Evolutionary conservation across 53 echinoderm and acorn worm species (phyloP).

Genomic region (Astropecten irregularis): DNA sequence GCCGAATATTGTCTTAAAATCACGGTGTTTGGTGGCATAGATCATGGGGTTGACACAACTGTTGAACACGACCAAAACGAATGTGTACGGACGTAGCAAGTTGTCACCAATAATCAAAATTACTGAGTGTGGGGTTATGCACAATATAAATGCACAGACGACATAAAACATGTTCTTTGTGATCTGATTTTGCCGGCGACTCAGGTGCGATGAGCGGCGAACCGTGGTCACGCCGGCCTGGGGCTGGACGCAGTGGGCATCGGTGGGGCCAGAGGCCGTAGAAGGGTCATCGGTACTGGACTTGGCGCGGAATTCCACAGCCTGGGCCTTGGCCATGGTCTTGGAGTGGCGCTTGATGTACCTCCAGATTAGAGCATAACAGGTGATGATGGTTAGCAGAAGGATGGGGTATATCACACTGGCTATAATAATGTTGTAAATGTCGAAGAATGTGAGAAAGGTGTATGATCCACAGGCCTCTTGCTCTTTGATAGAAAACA

Average conservation of each 20-base stretch:
- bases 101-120: slow-evolving; percentile 47
- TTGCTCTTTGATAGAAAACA: neutral
- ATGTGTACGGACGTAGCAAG: slow-evolving; percentile 40
- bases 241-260: too few relatives aligned
- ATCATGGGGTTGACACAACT: slow-evolving; percentile 72
- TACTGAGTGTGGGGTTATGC: slow-evolving; percentile 59
- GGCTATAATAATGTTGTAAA: neutral
- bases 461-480: neutral
- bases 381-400: neutral
- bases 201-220: neutral
- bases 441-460: neutral
- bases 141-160: slow-evolving; percentile 60
- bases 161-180: slow-evolving; percentile 76
- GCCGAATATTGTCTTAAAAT: slow-evolving; percentile 53
- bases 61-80: slow-evolving; percentile 52
- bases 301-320: too few relatives aligned
- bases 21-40: slow-evolving; percentile 71
- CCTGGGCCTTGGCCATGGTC: neutral
- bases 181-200: slow-evolving; percentile 42
- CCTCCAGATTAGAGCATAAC: neutral
- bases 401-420: neutral
- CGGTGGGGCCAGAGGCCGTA: too few relatives aligned
- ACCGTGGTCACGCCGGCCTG: neutral
- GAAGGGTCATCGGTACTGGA: too few relatives aligned
- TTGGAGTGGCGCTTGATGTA: neutral